A percentile compares a stretch with the other conserved stretches of the same genome.
phyloP scores from a whole-genome alignment of 2,888 invertebrate species.

The Tribolium freemani region DNA sequence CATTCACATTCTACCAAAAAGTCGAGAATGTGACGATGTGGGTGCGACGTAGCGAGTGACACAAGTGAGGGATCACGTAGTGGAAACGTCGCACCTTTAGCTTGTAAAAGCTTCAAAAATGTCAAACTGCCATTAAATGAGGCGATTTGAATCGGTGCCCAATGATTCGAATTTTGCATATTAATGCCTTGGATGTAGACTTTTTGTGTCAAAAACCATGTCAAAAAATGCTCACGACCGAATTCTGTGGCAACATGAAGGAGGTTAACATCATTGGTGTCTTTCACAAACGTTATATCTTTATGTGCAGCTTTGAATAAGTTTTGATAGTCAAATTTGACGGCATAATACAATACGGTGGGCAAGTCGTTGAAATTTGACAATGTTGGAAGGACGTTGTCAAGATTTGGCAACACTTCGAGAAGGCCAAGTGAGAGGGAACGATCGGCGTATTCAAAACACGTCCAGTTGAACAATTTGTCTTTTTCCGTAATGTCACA shows the following conservation, averaged over 20 bases:
- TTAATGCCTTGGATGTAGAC: not conserved
- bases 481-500: not conserved
- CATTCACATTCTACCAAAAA: slow-evolving; percentile 2
- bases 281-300: not conserved
- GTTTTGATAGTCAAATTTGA: slow-evolving; percentile 1
- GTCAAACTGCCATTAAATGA: slow-evolving; percentile 7
- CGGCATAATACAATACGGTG: not conserved
- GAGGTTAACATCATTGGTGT: not conserved
- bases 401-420: not conserved
- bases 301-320: not conserved
- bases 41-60: not conserved
- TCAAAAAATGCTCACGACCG: not conserved
- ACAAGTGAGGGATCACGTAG: slow-evolving; percentile 5
- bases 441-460: slow-evolving; percentile 7
- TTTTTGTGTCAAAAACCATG: not conserved
- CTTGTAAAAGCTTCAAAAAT: slow-evolving; percentile 1
- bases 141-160: slow-evolving; percentile 1
- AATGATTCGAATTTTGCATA: not conserved
- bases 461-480: not conserved
- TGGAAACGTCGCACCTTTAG: not conserved
- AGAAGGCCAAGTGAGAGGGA: slow-evolving; percentile 5
- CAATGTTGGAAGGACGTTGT: not conserved
- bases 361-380: not conserved
- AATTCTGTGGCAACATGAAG: not conserved
- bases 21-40: not conserved